These are phyloP conservation scores for Lutjanus argentimaculatus DNA, from an alignment of 2,797 vertebrate species.

Conservation along the genomic window DNA sequence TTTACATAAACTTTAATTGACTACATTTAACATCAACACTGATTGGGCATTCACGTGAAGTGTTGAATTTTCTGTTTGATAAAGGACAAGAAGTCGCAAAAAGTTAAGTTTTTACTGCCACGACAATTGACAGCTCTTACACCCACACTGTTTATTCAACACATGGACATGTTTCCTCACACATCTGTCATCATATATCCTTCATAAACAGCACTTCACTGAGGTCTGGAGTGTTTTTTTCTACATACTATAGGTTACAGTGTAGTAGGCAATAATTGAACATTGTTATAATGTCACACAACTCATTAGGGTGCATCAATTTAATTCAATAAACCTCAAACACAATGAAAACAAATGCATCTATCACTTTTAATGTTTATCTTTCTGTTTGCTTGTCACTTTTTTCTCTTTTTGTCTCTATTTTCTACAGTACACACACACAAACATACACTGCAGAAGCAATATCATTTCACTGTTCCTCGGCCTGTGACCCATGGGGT, in stretches of 20 bases:
- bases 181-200: not conserved
- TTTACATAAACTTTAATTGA: no score
- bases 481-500: conserved; percentile 63
- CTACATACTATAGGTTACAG: not conserved
- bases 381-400: conserved; percentile 10
- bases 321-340: not conserved
- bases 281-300: not conserved
- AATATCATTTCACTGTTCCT: conserved; percentile 65
- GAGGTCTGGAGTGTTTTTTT: not conserved
- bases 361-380: not conserved
- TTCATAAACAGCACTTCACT: not conserved
- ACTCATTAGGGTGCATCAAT: not conserved
- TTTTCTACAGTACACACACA: conserved; percentile 30
- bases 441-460: conserved; percentile 44
- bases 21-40: no score
- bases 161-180: not conserved
- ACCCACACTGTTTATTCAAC: not conserved
- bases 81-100: no score
- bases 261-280: not conserved
- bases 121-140: not conserved
- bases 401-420: conserved; percentile 3
- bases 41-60: not conserved
- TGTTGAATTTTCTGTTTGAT: not conserved
- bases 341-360: not conserved
- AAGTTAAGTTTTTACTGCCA: not conserved